Evolutionary conservation across 2,113 vertebrate genomes (phyloP).

Genomic region (Rhinolophus ferrumequinum): DNA sequence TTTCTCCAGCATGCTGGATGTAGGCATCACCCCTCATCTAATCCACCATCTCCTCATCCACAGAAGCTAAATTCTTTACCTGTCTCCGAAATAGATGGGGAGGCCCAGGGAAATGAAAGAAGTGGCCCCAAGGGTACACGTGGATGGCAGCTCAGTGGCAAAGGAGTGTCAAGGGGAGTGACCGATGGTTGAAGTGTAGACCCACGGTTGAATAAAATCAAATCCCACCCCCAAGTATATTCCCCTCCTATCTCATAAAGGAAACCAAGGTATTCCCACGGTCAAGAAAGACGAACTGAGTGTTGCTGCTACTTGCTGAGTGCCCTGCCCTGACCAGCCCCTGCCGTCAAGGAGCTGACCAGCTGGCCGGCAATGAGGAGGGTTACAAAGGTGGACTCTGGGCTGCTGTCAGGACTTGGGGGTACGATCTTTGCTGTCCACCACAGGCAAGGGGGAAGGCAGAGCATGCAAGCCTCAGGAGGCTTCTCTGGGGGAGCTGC

Average conservation of each 20-base stretch:
- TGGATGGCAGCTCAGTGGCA: neutral
- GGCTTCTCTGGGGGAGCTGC: neutral
- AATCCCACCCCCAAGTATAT: neutral
- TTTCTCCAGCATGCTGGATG: neutral
- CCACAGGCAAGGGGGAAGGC: neutral
- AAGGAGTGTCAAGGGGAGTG: neutral
- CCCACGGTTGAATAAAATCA: neutral
- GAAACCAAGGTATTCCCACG: neutral
- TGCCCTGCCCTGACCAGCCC: neutral
- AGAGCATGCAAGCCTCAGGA: neutral
- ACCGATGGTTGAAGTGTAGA: neutral
- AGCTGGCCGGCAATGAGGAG: neutral
- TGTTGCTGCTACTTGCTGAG: neutral
- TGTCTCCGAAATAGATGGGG: neutral
- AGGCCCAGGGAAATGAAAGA: neutral
- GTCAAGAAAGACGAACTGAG: neutral
- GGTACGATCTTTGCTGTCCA: neutral
- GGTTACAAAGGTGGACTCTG: neutral
- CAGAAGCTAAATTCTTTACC: neutral
- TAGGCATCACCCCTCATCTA: neutral
- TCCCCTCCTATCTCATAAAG: neutral
- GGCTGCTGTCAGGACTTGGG: neutral
- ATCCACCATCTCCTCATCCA: neutral
- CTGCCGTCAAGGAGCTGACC: neutral
- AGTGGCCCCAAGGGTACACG: neutral